Base-by-base conservation (phyloP, 2,113 vertebrate species). In the Dromaius novaehollandiae region DNA sequence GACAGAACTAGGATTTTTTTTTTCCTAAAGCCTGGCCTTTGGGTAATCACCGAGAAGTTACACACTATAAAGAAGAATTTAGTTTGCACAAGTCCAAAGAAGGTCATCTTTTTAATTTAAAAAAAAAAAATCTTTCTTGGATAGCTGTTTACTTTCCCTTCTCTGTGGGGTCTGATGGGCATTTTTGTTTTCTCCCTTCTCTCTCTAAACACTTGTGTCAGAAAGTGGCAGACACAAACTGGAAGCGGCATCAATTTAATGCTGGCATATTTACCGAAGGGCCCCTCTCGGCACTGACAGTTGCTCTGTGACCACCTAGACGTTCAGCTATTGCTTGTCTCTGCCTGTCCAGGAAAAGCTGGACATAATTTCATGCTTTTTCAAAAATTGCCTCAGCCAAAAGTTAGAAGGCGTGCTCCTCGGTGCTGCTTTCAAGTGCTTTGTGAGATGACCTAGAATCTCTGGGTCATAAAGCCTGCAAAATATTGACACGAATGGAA, bases 1-100 rank as follows among this genome's bases (percentile, higher is more conserved):
- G 93, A 97, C 95, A 80, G 94, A 96, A 96, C 93, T 94, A 94
- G 93, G 94, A 50, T 88, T 64, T 77, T 55, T 91, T 75, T 66
- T 16, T 12, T 77, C 86, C 53, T 40, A 58, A 90, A 96, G 92
- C 89, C 44, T 93, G 69, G 75, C 96, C 91, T 89, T 93, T 50
- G 95, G 95, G 77, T 89, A 90, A 92, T 89, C 71, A 80, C 71
- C 53, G 79, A 88, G 96, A 93, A 88, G 92, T 93, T 94, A 88
- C 28, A 74, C 6, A 4, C 84, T 66, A 6, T 8, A 48, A 36
- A 81, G 88, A 92, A 66, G 60, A 71, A 73, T 77, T 92, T 82
- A 40, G 16, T 73, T 95, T 86, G 34, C 26, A 70, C 80, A 53
- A 80, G 78, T 88, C 90, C 60, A 51, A 77, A 93, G 55, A 80